phyloP scores from a whole-genome alignment of 1,140 invertebrate genomes.

The Sycophila sp. region DNA sequence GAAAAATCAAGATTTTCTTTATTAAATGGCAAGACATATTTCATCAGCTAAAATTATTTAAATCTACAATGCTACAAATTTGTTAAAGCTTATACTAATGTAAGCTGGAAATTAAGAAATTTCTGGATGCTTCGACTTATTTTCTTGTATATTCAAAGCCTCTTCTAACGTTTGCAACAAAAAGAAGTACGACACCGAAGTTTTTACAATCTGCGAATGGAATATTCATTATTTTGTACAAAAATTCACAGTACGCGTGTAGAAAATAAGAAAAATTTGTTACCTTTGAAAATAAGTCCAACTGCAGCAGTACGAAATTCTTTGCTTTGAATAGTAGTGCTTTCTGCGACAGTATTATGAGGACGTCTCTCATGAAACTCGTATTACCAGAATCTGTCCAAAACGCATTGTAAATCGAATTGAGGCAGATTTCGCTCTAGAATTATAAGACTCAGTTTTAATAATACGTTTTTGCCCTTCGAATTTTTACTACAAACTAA shows the following conservation, averaged over 20 bases:
- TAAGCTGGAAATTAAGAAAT: too few relatives aligned
- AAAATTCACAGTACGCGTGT: too few relatives aligned
- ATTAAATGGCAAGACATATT: too few relatives aligned
- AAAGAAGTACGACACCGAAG: slow-evolving; percentile 24
- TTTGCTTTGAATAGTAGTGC: background rate
- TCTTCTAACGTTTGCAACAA: slow-evolving; percentile 21
- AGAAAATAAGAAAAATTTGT: too few relatives aligned
- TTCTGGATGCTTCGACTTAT: too few relatives aligned
- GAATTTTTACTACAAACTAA: background rate
- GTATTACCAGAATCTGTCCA: slow-evolving; percentile 24
- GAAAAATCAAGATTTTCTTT: too few relatives aligned
- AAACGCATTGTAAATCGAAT: slow-evolving; percentile 34
- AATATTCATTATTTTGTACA: background rate
- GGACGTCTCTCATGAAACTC: slow-evolving; percentile 17
- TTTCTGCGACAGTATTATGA: slow-evolving; percentile 22
- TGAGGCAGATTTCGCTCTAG: slow-evolving; percentile 41
- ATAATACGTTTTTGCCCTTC: too few relatives aligned
- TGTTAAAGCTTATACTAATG: too few relatives aligned
- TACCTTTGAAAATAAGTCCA: slow-evolving; percentile 32
- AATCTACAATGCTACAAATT: too few relatives aligned
- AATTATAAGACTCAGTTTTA: too few relatives aligned
- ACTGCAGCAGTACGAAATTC: background rate
- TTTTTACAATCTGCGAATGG: slow-evolving; percentile 1
- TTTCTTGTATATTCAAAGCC: too few relatives aligned
- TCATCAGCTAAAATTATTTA: too few relatives aligned